Evolutionary conservation across 2,797 vertebrate genomes (phyloP), one percentile per base, ranked within the genome.

Genomic region (Rhinichthys osculus): DNA sequence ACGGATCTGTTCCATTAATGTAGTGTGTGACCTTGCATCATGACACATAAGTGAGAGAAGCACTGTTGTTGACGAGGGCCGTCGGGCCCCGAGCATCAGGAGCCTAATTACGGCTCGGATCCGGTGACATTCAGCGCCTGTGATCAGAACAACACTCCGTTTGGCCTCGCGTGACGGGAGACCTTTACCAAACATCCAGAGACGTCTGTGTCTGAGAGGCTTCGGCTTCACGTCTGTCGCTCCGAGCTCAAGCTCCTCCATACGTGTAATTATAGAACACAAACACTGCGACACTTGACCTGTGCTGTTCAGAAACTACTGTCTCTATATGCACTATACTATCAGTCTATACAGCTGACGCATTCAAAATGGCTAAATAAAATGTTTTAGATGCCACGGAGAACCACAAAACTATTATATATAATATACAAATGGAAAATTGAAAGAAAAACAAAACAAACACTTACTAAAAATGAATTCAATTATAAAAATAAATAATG

Each of bases 41-140:
- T 16, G 62, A 64, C 62, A 30, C 14, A 1, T 1, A 0, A 1
- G 57, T 10, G 57, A 17, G 27, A 33, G 62, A 47, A 27, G 42
- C 23, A 5, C 3, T 30, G 71, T 30, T 73, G 71, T 71, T 23
- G 14, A 42, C 0, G 42, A 66, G 69, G 69, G 69, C 69, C 69
- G 21, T 3, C 21, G 67, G 66, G 42, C 40, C 70, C 70, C 70
- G 42, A 17, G 71, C 42, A 1, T 42, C 42, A 47, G 71, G 72
- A 52, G 9, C 47, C 73, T 76, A 13, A 76, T 54, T 54, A 76
- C 30, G 1, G 50, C 44, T 6, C 7, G 1, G 33, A 5, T 17
- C 74, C 33, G 35, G 35, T 38, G 74, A 77, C 74, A 77, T 77
- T 38, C 62, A 66, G 62, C 27, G 62, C 27, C 14, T 5, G 74